These are phyloP conservation scores for Rhamnusium bicolor DNA, from an alignment of 2,888 invertebrate genomes.

Conservation along the genomic window DNA sequence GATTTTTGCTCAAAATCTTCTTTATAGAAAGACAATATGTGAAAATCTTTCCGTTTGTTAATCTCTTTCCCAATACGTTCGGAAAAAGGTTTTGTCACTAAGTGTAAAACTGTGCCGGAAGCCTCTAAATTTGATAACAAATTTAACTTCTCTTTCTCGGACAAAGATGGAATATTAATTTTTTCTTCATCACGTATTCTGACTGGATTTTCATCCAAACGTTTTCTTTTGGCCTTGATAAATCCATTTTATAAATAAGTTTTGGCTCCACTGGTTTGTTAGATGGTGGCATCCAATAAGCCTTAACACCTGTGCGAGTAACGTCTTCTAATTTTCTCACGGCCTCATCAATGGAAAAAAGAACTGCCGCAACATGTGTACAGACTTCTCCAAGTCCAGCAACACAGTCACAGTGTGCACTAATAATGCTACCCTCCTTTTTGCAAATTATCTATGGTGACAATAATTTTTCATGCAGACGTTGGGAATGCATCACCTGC, in stretches of 20 bases:
- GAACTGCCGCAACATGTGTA: too few relatives aligned
- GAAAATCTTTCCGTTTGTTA: background rate
- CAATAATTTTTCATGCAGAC: too few relatives aligned
- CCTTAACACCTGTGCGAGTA: background rate
- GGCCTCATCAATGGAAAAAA: background rate
- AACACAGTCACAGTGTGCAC: too few relatives aligned
- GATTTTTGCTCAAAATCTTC: background rate
- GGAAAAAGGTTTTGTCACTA: background rate
- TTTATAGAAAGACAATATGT: background rate
- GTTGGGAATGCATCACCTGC: too few relatives aligned
- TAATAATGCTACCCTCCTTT: too few relatives aligned
- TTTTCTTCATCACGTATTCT: background rate
- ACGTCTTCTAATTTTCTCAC: background rate
- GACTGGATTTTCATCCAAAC: background rate
- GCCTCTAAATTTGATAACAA: background rate
- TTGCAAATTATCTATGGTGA: too few relatives aligned
- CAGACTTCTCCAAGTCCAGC: too few relatives aligned
- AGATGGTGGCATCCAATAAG: background rate
- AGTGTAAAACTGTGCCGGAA: background rate
- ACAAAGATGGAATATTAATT: background rate
- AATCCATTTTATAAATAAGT: background rate
- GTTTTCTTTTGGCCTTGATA: background rate
- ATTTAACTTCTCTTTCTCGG: background rate
- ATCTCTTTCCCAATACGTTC: background rate
- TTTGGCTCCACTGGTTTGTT: background rate